Conservation (phyloP, 2,113 vertebrate species). For the Anthoscopus minutus region DNA sequence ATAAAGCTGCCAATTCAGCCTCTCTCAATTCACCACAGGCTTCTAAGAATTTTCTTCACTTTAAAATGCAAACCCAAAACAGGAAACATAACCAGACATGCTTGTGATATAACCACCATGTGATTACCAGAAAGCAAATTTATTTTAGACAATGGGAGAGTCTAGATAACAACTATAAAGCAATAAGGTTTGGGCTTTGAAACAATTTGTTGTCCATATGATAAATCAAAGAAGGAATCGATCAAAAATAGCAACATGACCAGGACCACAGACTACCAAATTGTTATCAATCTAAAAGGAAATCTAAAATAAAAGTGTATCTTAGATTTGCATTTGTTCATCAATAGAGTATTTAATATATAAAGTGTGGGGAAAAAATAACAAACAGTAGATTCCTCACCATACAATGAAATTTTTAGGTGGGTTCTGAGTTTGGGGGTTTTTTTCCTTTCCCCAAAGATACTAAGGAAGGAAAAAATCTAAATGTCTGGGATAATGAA, state of each 20-base stretch:
- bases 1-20: not conserved
- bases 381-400: not conserved
- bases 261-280: not conserved
- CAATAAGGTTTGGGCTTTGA: not conserved
- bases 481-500: not conserved
- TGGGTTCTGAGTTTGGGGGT: not conserved
- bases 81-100: slow-evolving; percentile 58
- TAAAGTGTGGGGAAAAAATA: not conserved
- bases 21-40: not conserved
- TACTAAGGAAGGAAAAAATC: not conserved
- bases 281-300: not conserved
- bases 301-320: not conserved
- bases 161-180: not conserved
- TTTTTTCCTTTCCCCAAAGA: not conserved
- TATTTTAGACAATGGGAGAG: not conserved
- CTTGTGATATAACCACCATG: not conserved
- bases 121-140: slow-evolving; percentile 48
- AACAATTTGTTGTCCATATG: not conserved
- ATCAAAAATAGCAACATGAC: not conserved
- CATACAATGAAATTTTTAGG: not conserved
- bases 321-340: not conserved
- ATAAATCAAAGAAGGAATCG: not conserved
- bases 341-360: not conserved
- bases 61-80: slow-evolving; percentile 45
- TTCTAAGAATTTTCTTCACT: slow-evolving; percentile 42